Evolutionary conservation across 2,797 vertebrate species (phyloP), one percentile per base, ranked within the genome.

Genomic region (Protosalanx chinensis): DNA sequence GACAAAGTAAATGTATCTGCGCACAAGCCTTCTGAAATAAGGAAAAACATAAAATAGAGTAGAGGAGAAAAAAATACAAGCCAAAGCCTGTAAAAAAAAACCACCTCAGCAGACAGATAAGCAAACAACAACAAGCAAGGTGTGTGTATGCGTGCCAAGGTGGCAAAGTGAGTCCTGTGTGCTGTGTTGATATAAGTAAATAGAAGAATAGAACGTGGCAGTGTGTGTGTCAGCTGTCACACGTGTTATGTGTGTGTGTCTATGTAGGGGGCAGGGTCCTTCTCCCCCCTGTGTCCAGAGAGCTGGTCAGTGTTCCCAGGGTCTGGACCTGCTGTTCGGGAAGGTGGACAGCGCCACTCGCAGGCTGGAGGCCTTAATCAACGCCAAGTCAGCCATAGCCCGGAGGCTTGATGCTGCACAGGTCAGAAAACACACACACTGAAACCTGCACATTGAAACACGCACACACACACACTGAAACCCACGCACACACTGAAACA

Each of bases 361-460:
- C 56, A 96, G 96, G 76, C 75, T 99, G 87, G 97, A 98, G 88
- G 96, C 96, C 77, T 93, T 98, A 89, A 98, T 96, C 71, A 98
- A 94, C 80, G 95, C 97, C 20, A 99, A 98, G 86, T 97, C 98
- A 88, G 95, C 94, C 58, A 96, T 98, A 68, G 95, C 96, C 1
- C 96, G 98, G 88, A 97, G 95, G 87, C 94, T 98, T 20, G 97
- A 98, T 68, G 92, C 96, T 80, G 96, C 97, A 74, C 97, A 98
- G 95, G 97, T 98, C 91, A 80, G 72, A 68, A 70, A 79, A 78
- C 76, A 72, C 61, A 69, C 67, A 56, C 68, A 71, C 68, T 71
- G 27, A 67, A 1, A 71, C 62, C 1, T 5, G 18, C 51, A n/a
- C 8, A 23, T 29, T 10, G 8, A 15, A 10, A 49, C 46, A 49